A percentile compares a stretch with the other conserved stretches of the same genome.
Evolutionary conservation across 2,888 invertebrate genomes (phyloP).

Genomic region (Drosophila anomalata): DNA sequence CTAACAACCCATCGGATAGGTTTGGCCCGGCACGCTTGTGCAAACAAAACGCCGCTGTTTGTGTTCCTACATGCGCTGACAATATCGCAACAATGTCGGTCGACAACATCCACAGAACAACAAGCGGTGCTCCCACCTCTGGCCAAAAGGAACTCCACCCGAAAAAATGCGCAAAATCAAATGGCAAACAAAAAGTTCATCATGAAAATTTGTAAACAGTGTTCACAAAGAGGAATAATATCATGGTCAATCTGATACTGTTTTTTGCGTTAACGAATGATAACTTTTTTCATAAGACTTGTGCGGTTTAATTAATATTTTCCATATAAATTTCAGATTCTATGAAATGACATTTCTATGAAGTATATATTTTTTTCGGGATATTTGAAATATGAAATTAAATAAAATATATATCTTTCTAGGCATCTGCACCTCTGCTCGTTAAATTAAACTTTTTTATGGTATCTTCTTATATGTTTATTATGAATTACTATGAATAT

Average conservation of each 20-base stretch:
- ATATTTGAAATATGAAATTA: not conserved
- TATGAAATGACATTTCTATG: not conserved
- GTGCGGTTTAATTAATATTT: not conserved
- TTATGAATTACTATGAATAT: not conserved
- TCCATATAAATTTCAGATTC: not conserved
- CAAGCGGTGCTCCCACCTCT: conserved; percentile 19
- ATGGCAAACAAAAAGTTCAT: conserved; percentile 38
- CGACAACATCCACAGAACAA: conserved; percentile 56
- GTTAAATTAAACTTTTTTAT: not conserved
- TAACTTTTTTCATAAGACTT: not conserved
- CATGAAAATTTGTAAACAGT: conserved; percentile 43
- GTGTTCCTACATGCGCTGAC: conserved; percentile 70
- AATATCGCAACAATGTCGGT: conserved; percentile 75
- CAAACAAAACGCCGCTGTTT: conserved; percentile 71
- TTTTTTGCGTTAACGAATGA: not conserved
- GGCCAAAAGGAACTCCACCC: conserved; percentile 26
- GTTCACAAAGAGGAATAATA: conserved; percentile 22
- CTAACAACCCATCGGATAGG: conserved; percentile 19
- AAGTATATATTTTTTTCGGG: not conserved
- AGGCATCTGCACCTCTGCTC: not conserved
- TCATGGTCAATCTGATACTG: not conserved
- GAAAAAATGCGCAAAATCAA: conserved; percentile 43
- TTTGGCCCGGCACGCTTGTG: conserved; percentile 49
- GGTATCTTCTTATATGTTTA: not conserved
- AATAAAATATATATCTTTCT: not conserved